phyloP scores from a whole-genome alignment of 2,113 vertebrate genomes.

The Aepyceros melampus region DNA sequence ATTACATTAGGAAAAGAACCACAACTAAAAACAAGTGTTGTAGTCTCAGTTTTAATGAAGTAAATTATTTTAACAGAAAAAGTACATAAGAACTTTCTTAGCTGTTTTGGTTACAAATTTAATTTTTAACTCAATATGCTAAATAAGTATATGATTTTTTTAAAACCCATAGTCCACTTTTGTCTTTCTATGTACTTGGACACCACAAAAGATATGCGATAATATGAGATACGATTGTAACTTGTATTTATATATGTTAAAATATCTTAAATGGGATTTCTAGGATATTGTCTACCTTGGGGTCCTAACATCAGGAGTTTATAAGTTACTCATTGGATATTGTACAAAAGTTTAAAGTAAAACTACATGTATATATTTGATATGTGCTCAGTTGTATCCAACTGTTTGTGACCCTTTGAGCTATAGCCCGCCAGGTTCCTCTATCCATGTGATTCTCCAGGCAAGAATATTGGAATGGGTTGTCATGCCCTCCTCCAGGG shows the following conservation, averaged over 20 bases:
- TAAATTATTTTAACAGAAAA: background rate
- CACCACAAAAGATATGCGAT: background rate
- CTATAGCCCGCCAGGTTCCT: background rate
- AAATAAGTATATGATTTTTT: background rate
- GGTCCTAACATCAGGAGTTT: background rate
- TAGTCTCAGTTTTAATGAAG: constrained; percentile 1
- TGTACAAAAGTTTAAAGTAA: background rate
- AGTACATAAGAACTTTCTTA: background rate
- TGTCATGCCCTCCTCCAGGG: background rate
- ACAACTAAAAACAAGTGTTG: background rate
- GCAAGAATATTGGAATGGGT: background rate
- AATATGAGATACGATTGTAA: background rate
- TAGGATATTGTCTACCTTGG: background rate
- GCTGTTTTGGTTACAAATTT: background rate
- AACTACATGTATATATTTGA: background rate
- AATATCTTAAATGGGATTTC: background rate
- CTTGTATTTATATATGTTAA: background rate
- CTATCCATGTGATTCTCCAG: background rate
- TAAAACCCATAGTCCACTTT: background rate
- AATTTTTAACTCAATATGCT: background rate
- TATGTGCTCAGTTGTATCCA: background rate
- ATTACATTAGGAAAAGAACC: background rate
- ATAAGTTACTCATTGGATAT: background rate
- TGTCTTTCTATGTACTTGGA: background rate
- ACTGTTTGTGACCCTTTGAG: background rate